A percentile compares a stretch with the other conserved stretches of the same genome.
These are phyloP conservation scores for Drosophila grimshawi DNA, from an alignment of 1,140 invertebrate genomes.

Conservation along the genomic window DNA sequence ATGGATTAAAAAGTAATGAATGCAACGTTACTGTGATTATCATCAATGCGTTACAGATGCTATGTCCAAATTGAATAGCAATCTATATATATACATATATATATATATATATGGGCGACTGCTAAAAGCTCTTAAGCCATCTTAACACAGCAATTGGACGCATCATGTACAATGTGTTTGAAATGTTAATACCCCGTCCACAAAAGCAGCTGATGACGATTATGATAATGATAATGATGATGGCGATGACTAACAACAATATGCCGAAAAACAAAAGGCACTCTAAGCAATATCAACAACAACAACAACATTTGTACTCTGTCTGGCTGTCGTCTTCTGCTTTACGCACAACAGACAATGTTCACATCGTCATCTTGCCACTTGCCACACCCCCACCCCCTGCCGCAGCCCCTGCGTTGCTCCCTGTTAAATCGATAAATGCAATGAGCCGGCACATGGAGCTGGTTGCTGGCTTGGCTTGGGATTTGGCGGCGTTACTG, in stretches of 20 bases:
- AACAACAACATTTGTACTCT: constrained; percentile 13
- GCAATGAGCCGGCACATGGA: constrained; percentile 59
- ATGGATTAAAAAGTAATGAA: not conserved
- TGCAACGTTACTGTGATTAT: not conserved
- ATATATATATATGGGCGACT: not conserved
- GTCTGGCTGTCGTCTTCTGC: constrained; percentile 37
- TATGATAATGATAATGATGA: constrained; percentile 18
- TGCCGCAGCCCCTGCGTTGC: constrained; percentile 9
- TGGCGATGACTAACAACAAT: constrained; percentile 58
- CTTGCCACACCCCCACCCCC: constrained; percentile 11
- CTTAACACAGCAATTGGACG: constrained; percentile 23
- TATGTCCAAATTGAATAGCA: not conserved
- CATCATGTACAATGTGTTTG: constrained; percentile 39
- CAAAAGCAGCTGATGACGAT: constrained; percentile 10
- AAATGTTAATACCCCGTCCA: constrained; percentile 46
- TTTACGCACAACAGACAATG: constrained; percentile 50
- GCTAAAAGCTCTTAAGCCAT: constrained; percentile 19
- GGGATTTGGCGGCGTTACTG: not conserved
- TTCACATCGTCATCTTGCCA: constrained; percentile 43
- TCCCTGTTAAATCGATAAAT: constrained; percentile 71
- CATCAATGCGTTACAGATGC: too few species aligned
- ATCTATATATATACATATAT: not conserved
- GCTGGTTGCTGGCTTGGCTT: constrained; percentile 1
- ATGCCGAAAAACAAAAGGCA: constrained; percentile 44
- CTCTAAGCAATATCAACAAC: constrained; percentile 25